A percentile compares a stretch with the other conserved stretches of the same genome.
Conservation (phyloP, 2,113 vertebrate species). For the Melanerpes aurifrons region DNA sequence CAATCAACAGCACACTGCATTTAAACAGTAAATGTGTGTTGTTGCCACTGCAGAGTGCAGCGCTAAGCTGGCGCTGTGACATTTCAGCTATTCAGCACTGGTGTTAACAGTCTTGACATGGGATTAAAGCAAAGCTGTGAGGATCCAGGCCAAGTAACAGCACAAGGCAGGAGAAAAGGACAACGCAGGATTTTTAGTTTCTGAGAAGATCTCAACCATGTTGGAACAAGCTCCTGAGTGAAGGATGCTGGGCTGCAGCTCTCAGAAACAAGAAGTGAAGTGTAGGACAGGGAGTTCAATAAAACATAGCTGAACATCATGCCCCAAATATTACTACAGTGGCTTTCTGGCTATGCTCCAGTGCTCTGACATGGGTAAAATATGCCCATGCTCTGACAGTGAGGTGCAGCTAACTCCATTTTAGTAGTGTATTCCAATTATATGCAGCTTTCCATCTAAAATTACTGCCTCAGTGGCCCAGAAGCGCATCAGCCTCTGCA, state of each 20-base stretch:
- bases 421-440: neutral
- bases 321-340: neutral
- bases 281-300: neutral
- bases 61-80: neutral
- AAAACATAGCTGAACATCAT: constrained; percentile 5
- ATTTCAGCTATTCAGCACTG: neutral
- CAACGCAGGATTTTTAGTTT: neutral
- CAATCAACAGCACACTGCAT: accelerated
- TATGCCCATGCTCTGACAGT: neutral
- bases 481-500: neutral
- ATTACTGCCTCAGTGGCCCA: neutral
- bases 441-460: neutral
- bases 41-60: neutral
- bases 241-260: neutral
- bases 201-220: neutral
- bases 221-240: neutral
- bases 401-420: neutral
- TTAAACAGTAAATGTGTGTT: neutral
- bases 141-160: neutral
- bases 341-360: neutral
- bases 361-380: neutral
- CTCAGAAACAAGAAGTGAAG: neutral
- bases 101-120: accelerated
- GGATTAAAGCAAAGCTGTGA: neutral
- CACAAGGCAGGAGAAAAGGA: neutral